Evolutionary conservation across 2,888 invertebrate species (phyloP), one percentile per base, ranked within the genome.

Genomic region (Melanostoma mellinum): DNA sequence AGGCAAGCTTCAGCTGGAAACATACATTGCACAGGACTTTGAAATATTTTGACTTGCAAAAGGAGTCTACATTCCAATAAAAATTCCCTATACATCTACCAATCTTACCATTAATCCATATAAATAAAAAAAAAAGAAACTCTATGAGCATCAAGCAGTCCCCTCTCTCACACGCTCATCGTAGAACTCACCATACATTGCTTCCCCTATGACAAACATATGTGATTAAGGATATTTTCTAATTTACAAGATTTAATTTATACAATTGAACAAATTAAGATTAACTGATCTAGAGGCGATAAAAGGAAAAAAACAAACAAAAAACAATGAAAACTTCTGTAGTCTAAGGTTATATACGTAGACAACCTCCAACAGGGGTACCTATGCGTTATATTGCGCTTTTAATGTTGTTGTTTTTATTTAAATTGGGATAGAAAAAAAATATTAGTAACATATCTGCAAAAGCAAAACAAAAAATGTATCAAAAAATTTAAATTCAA

Each of bases 191-290:
- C 53, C 42, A 53, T 40, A 33, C 69, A 56, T 69, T 56, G 48
- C 69, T 44, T 33, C 46, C 79, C 74, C 58, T 56, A 33, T 55
- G 50, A 79, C 69, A 79, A 79, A 84, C 67, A 79, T 84, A 84
- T 84, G 84, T 78, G 84, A 84, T 84, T 84, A 84, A 79, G 79
- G 78, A 84, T 84, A 75, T 84, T 79, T 84, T 84, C 56, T 82
- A 73, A 78, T 73, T 77, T 74, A 84, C 72, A 82, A 82, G 30
- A 65, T 40, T 69, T 82, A 77, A 78, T 84, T 79, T 79, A 84
- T 79, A 73, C 68, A 61, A 68, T 58, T 44, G 42, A 73, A 48
- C 40, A 63, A 53, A 78, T 48, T 78, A 77, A 67, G 67, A 40
- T 73, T 63, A 77, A 68, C 61, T 78, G 55, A 82, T 63, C 58